phyloP scores from a whole-genome alignment of 2,888 invertebrate genomes.

The Athetis lepigone region DNA sequence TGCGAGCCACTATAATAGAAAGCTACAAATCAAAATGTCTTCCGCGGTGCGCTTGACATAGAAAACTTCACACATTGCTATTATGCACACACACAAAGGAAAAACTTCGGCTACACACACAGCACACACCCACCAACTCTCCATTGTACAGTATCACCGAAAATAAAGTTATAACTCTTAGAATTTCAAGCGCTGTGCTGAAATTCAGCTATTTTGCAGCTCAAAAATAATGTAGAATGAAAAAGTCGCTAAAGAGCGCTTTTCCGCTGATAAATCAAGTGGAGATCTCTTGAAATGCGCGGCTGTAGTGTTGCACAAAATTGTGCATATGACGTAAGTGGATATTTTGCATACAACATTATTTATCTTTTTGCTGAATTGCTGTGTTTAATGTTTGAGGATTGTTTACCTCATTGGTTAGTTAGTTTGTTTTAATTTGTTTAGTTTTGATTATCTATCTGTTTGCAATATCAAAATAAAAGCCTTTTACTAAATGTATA shows the following conservation, averaged over 20 bases:
- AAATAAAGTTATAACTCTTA: constrained; percentile 41
- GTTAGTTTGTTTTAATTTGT: too few species aligned
- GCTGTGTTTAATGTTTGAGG: background rate
- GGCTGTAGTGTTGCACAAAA: constrained; percentile 52
- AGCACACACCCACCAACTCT: constrained; percentile 4
- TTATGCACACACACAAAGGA: constrained; percentile 16
- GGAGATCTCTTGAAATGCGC: constrained; percentile 58
- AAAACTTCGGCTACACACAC: constrained; percentile 18
- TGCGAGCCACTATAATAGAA: background rate
- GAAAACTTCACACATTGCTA: constrained; percentile 23
- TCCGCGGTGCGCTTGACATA: background rate
- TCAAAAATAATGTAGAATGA: constrained; percentile 45
- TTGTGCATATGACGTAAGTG: constrained; percentile 54
- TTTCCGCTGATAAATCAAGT: constrained; percentile 60
- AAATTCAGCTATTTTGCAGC: constrained; percentile 46
- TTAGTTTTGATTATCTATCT: too few species aligned
- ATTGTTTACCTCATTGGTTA: background rate
- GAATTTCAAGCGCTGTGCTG: constrained; percentile 28
- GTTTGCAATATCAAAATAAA: too few species aligned
- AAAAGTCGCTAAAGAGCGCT: constrained; percentile 53
- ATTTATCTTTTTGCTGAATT: constrained; percentile 14
- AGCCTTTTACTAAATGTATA: too few species aligned
- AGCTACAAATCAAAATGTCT: background rate
- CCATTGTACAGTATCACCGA: constrained; percentile 22
- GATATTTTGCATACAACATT: constrained; percentile 53